phyloP scores from a whole-genome alignment of 2,888 invertebrate species.

The Amblyteles armatorius region DNA sequence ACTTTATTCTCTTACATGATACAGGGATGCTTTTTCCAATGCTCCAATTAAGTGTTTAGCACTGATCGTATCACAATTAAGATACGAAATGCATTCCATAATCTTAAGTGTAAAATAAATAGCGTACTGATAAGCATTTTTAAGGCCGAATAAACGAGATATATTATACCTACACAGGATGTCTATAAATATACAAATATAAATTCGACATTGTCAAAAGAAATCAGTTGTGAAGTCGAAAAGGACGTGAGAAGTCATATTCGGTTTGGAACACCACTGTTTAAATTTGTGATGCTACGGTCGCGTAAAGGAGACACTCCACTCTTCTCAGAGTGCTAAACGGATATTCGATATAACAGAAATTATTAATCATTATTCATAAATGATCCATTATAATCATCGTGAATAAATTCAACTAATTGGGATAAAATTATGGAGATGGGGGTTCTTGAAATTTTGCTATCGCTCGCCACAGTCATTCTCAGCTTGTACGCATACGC shows the following conservation, averaged over 20 bases:
- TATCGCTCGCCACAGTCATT: conserved; percentile 15
- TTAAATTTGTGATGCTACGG: neutral
- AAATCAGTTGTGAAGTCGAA: neutral
- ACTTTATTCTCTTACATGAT: no score
- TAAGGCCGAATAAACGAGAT: neutral
- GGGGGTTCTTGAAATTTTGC: conserved; percentile 19
- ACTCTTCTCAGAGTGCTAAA: neutral
- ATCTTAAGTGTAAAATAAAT: neutral
- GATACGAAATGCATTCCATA: neutral
- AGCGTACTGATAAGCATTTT: neutral
- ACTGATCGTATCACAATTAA: no score
- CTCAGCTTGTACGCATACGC: conserved; percentile 47
- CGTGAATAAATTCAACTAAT: neutral
- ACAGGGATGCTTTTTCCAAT: no score
- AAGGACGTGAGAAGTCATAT: neutral
- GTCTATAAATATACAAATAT: neutral
- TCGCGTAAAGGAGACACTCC: no score
- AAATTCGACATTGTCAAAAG: neutral
- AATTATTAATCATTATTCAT: neutral
- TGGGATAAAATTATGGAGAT: conserved; percentile 21
- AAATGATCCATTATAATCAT: no score
- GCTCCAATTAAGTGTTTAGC: no score
- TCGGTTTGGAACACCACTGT: neutral
- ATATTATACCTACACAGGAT: neutral
- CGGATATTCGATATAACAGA: neutral